Evolutionary conservation across 2,797 vertebrate species (phyloP).

Genomic region (Coregonus ussuriensis): DNA sequence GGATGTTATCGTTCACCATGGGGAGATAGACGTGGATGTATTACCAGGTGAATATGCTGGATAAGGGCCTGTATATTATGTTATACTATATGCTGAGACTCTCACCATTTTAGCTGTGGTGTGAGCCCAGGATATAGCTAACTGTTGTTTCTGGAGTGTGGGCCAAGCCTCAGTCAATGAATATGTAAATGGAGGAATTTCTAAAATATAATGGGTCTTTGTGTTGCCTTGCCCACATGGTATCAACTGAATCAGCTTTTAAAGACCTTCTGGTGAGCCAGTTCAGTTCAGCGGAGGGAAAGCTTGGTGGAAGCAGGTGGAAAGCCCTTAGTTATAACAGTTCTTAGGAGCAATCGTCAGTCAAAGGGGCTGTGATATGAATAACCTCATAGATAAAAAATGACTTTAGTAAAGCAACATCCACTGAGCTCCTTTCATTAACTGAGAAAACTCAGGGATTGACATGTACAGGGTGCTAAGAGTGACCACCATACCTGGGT

Average conservation of each 20-base stretch:
- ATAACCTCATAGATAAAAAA: not conserved
- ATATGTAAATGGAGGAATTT: conserved; percentile 61
- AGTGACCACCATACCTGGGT: not conserved
- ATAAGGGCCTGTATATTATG: not conserved
- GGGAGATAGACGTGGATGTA: not conserved
- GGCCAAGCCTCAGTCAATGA: conserved; percentile 56
- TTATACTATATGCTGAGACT: conserved; percentile 12
- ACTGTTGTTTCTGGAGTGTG: conserved; percentile 31
- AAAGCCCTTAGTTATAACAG: conserved; percentile 63
- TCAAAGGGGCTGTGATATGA: conserved; percentile 24
- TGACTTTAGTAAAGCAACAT: not conserved
- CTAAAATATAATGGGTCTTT: conserved; percentile 67
- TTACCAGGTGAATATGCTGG: not conserved
- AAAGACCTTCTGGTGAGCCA: conserved; percentile 66
- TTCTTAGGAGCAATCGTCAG: conserved; percentile 64
- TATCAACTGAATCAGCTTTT: conserved; percentile 70
- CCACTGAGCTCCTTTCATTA: not conserved
- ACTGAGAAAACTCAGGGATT: not conserved
- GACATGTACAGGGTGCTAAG: not conserved
- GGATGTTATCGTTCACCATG: not conserved
- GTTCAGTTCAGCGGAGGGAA: conserved; percentile 47
- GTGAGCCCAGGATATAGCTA: conserved; percentile 39
- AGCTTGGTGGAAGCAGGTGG: conserved; percentile 75
- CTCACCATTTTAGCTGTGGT: conserved; percentile 52
- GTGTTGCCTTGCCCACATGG: conserved; percentile 66